Conservation (phyloP, 2,113 vertebrate genomes). For the Pterophyllum scalare region DNA sequence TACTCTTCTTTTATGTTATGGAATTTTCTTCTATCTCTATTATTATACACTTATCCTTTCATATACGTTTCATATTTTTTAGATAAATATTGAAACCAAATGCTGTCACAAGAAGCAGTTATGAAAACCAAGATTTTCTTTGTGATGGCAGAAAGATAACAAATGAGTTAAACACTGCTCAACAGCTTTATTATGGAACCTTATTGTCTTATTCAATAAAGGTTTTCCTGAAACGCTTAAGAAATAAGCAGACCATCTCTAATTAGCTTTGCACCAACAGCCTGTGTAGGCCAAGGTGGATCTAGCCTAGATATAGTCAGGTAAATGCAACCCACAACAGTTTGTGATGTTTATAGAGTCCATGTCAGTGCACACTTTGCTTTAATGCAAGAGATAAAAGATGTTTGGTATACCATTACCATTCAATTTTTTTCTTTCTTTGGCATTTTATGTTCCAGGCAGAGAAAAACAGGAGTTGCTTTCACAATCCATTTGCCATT, state of each 20-base stretch:
- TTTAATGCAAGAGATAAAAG: not conserved
- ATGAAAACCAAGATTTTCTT: not conserved
- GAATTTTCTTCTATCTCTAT: not conserved
- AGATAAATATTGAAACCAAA: not conserved
- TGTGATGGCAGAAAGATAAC: not conserved
- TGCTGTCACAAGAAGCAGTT: not conserved
- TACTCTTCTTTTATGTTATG: not conserved
- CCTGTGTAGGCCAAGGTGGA: constrained; percentile 21
- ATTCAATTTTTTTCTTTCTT: not conserved
- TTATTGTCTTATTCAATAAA: constrained; percentile 19
- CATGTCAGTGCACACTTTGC: not conserved
- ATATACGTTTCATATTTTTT: not conserved
- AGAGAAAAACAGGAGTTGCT: not conserved
- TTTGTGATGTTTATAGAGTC: not conserved
- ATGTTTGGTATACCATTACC: not conserved
- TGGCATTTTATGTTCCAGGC: not conserved
- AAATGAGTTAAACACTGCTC: not conserved
- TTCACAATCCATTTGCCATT: not conserved
- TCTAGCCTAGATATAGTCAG: not conserved
- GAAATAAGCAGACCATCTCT: constrained; percentile 25
- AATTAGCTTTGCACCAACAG: not conserved
- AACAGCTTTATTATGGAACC: not conserved
- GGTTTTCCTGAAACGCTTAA: constrained; percentile 2
- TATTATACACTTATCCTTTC: not conserved
- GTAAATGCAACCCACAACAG: constrained; percentile 17